Evolutionary conservation across 2,888 invertebrate genomes (phyloP).

Genomic region (Petrolisthes manimaculis): DNA sequence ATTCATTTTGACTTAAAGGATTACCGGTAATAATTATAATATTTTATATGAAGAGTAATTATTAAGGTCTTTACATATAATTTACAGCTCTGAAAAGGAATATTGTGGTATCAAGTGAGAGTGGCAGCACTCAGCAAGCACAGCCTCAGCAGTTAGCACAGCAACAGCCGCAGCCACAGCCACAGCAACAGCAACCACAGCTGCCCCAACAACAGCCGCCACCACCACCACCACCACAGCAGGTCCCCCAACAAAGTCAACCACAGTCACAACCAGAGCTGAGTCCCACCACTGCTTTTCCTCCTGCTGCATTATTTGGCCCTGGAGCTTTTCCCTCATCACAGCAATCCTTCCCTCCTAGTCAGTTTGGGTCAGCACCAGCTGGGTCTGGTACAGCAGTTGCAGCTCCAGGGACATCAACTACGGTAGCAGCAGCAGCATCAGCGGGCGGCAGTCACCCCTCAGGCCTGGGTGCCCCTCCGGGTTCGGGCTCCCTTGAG

Average conservation of each 20-base stretch:
- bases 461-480: constrained; percentile 26
- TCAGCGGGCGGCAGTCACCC: constrained; percentile 27
- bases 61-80: too few species aligned
- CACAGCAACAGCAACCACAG: constrained; percentile 23
- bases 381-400: constrained; percentile 41
- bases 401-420: constrained; percentile 32
- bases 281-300: constrained; percentile 58
- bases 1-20: too few species aligned
- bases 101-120: constrained; percentile 43
- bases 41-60: too few species aligned
- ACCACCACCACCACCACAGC: constrained; percentile 34
- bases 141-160: constrained; percentile 18
- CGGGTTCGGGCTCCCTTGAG: constrained; percentile 72
- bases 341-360: constrained; percentile 58
- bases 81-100: constrained; percentile 49
- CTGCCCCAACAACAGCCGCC: constrained; percentile 22
- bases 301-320: constrained; percentile 62
- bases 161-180: constrained; percentile 41
- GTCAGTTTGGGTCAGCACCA: constrained; percentile 56
- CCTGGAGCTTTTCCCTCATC: constrained; percentile 33
- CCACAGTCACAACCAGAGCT: constrained; percentile 19
- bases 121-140: constrained; percentile 28
- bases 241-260: constrained; percentile 14
- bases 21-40: too few species aligned
- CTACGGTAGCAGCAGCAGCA: constrained; percentile 34